A percentile compares a stretch with the other conserved stretches of the same genome.
Conservation (phyloP, 2,113 vertebrate species). For the Xiphophorus maculatus region DNA sequence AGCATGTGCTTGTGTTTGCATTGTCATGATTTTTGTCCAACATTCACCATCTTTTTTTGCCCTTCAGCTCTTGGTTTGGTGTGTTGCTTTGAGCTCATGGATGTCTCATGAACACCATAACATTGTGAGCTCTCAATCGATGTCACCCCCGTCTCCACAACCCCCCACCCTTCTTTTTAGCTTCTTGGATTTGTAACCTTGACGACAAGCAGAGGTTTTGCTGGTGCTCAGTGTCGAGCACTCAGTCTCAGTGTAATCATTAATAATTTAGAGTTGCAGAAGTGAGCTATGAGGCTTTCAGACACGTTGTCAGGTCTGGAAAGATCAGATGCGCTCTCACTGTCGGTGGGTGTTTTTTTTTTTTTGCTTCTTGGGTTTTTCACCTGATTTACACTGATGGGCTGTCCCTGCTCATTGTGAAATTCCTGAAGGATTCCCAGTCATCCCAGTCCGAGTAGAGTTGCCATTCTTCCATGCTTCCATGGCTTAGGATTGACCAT, state of each 20-base stretch:
- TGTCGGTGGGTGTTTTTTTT: conserved; percentile 48
- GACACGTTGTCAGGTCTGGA: conserved; percentile 71
- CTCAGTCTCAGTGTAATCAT: conserved; percentile 78
- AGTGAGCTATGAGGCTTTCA: conserved; percentile 76
- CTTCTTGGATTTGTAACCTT: conserved; percentile 82
- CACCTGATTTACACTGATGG: background rate
- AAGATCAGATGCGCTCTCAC: conserved; percentile 62
- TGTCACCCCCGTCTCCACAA: conserved; percentile 15
- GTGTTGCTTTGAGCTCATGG: conserved; percentile 69
- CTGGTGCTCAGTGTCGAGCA: conserved; percentile 70
- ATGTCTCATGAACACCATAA: conserved; percentile 69
- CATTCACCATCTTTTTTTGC: conserved; percentile 70
- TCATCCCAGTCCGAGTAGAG: conserved; percentile 44
- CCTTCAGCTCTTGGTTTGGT: conserved; percentile 67
- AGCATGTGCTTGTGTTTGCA: conserved; percentile 49
- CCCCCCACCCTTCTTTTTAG: conserved; percentile 15
- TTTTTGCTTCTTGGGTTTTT: conserved; percentile 14
- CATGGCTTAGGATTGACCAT: conserved; percentile 75
- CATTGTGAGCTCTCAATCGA: conserved; percentile 52
- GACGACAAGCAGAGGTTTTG: conserved; percentile 78
- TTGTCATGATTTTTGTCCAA: conserved; percentile 67
- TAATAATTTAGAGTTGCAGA: conserved; percentile 82
- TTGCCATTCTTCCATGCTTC: conserved; percentile 52
- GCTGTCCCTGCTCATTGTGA: conserved; percentile 10
- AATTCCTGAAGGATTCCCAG: background rate